Conservation (phyloP, 1,140 invertebrate genomes). For the Choristoneura fumiferana region DNA sequence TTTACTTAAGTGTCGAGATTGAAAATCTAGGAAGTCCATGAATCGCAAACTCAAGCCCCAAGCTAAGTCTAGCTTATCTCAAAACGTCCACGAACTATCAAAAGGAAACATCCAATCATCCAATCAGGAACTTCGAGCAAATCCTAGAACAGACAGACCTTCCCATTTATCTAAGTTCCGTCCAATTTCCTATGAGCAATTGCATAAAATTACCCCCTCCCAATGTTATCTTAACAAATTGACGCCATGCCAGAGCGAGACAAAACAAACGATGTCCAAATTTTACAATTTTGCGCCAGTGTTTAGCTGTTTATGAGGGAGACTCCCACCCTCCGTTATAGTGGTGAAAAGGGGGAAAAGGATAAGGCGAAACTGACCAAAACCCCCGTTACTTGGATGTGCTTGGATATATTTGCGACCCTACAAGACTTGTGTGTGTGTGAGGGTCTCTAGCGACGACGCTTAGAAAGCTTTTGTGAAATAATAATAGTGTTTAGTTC, state of each 20-base stretch:
- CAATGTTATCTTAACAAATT: slow-evolving; percentile 73
- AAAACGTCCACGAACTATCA: background rate
- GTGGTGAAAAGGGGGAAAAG: slow-evolving; percentile 54
- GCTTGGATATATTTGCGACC: slow-evolving; percentile 69
- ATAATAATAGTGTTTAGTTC: slow-evolving; percentile 40
- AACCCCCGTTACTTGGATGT: slow-evolving; percentile 66
- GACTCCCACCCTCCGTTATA: slow-evolving; percentile 29
- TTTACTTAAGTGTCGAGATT: no score
- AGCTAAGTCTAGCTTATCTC: no score
- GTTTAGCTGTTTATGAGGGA: slow-evolving; percentile 68
- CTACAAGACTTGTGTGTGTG: slow-evolving; percentile 51
- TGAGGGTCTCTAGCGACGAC: slow-evolving; percentile 42
- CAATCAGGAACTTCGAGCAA: background rate
- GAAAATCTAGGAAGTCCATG: no score
- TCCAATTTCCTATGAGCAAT: slow-evolving; percentile 1
- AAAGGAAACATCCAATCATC: slow-evolving; percentile 16
- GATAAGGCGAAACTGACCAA: slow-evolving; percentile 61
- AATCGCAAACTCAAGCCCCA: no score
- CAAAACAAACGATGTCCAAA: slow-evolving; percentile 44
- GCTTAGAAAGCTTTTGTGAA: slow-evolving; percentile 57
- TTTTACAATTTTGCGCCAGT: slow-evolving; percentile 70
- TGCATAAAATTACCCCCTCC: slow-evolving; percentile 11
- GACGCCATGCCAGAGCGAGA: slow-evolving; percentile 48
- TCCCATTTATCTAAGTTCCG: background rate
- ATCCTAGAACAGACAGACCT: background rate